Evolutionary conservation across 2,888 invertebrate species (phyloP).

Genomic region (Salpingus planirostris): DNA sequence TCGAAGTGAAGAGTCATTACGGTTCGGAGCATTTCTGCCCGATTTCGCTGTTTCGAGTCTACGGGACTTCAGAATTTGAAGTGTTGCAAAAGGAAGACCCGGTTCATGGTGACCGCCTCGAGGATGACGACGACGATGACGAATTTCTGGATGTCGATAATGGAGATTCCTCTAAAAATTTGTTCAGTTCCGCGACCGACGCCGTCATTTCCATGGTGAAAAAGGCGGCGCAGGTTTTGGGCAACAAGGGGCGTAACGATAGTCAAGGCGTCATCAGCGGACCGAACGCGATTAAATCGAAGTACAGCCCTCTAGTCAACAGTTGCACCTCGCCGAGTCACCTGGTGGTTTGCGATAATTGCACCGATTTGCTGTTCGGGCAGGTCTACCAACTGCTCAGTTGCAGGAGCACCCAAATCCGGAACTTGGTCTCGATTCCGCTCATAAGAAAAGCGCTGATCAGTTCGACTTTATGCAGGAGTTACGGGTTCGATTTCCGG

Average conservation of each 20-base stretch:
- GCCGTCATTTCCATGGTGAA: conserved; percentile 88
- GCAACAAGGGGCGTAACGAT: conserved; percentile 57
- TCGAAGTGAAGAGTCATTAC: conserved; percentile 88
- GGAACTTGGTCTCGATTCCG: conserved; percentile 50
- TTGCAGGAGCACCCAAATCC: conserved; percentile 55
- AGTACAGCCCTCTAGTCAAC: conserved; percentile 24
- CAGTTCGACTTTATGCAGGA: conserved; percentile 51
- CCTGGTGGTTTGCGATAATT: conserved; percentile 65
- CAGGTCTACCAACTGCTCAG: conserved; percentile 66
- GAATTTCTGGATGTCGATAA: conserved; percentile 30
- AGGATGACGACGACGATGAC: conserved; percentile 61
- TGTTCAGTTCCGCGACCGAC: conserved; percentile 81
- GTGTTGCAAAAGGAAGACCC: conserved; percentile 76
- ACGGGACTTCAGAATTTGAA: conserved; percentile 88
- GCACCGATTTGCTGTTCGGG: conserved; percentile 60
- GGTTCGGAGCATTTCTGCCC: conserved; percentile 98
- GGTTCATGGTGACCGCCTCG: conserved; percentile 52
- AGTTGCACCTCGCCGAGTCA: conserved; percentile 65
- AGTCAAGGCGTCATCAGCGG: conserved; percentile 43
- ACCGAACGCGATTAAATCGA: conserved; percentile 24
- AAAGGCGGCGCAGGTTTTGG: conserved; percentile 80
- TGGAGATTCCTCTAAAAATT: conserved; percentile 55
- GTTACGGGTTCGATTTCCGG: conserved; percentile 51
- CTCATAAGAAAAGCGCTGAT: conserved; percentile 54
- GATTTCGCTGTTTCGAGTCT: conserved; percentile 87